phyloP scores from a whole-genome alignment of 1,140 invertebrate genomes.

The Teleogryllus occipitalis region DNA sequence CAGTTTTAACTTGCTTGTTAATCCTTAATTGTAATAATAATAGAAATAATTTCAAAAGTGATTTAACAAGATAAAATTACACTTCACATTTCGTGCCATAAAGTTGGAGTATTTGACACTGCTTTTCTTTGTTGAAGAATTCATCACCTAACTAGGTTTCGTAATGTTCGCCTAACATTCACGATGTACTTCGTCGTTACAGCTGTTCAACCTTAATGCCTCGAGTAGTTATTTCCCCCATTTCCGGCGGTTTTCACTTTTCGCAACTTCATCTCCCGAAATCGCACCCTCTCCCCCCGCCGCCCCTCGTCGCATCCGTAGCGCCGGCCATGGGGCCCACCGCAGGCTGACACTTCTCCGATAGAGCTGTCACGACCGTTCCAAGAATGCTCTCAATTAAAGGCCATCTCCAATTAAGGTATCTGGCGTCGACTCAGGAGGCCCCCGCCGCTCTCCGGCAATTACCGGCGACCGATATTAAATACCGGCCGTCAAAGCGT shows the following conservation, averaged over 20 bases:
- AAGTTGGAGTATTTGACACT: too few species aligned
- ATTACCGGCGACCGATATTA: neutral
- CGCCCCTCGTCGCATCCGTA: neutral
- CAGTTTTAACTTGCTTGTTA: too few species aligned
- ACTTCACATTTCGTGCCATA: too few species aligned
- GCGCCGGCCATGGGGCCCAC: too few species aligned
- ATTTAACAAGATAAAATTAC: too few species aligned
- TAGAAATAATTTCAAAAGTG: too few species aligned
- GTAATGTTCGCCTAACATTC: too few species aligned
- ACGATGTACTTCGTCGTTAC: too few species aligned
- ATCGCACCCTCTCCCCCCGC: neutral
- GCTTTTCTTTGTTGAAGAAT: too few species aligned
- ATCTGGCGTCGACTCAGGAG: neutral
- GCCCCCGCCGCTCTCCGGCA: neutral
- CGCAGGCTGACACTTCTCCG: neutral
- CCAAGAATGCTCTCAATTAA: neutral
- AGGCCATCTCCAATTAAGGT: neutral
- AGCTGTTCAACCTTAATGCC: too few species aligned
- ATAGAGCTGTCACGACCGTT: neutral
- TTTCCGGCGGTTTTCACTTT: neutral
- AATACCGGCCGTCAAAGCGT: neutral
- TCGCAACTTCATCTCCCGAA: neutral
- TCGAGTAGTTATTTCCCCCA: neutral
- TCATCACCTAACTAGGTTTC: too few species aligned
- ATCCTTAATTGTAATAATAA: too few species aligned